Conservation (phyloP, 1,140 invertebrate species). For the Whitmania pigra region DNA sequence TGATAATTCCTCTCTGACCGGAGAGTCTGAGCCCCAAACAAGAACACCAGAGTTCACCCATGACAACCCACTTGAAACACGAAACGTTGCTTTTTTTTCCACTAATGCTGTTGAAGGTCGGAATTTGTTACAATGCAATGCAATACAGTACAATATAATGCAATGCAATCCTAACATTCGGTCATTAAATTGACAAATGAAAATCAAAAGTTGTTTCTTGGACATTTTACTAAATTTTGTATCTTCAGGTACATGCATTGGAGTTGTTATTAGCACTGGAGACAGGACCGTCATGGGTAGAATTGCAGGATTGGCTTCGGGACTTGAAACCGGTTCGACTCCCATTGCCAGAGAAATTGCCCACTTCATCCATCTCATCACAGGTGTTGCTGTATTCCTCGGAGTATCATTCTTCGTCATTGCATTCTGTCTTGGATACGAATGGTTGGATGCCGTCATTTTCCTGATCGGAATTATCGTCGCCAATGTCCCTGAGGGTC, state of each 20-base stretch:
- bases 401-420: slow-evolving; percentile 95
- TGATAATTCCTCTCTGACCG: slow-evolving; percentile 62
- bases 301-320: slow-evolving; percentile 90
- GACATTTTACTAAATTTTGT: background rate
- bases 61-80: slow-evolving; percentile 89
- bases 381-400: slow-evolving; percentile 87
- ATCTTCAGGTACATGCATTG: slow-evolving; percentile 35
- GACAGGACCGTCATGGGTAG: slow-evolving; percentile 96
- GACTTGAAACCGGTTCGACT: slow-evolving; percentile 87
- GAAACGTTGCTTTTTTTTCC: slow-evolving; percentile 90
- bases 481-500: slow-evolving; percentile 92
- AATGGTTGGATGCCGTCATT: slow-evolving; percentile 94
- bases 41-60: slow-evolving; percentile 78
- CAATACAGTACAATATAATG: background rate
- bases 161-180: background rate
- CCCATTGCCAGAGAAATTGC: slow-evolving; percentile 96
- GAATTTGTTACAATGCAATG: background rate
- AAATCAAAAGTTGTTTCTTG: background rate
- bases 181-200: background rate
- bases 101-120: slow-evolving; percentile 85
- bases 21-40: slow-evolving; percentile 88
- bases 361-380: slow-evolving; percentile 94
- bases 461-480: slow-evolving; percentile 97
- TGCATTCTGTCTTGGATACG: slow-evolving; percentile 88
- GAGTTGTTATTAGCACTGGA: slow-evolving; percentile 88